Evolutionary conservation across 2,797 vertebrate species (phyloP).

Genomic region (Chromis chromis): DNA sequence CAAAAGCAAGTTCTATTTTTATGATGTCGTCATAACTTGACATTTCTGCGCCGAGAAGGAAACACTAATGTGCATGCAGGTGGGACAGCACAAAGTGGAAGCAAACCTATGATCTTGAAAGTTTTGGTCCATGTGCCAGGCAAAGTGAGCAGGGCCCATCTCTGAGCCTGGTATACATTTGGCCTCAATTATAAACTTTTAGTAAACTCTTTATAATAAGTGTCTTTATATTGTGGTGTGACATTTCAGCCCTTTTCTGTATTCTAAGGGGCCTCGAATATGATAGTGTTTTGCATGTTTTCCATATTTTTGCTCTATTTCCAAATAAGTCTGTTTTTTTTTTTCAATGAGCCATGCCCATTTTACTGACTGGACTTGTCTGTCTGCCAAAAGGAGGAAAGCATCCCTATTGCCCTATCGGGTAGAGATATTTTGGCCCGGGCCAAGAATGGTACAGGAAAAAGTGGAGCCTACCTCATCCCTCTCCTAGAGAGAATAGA

Average conservation of each 20-base stretch:
- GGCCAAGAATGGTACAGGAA: constrained; percentile 87
- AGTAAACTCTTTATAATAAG: not conserved
- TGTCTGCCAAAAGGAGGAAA: constrained; percentile 82
- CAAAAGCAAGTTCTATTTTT: not conserved
- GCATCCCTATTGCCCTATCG: constrained; percentile 86
- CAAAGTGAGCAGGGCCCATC: not conserved
- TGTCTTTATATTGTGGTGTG: not conserved
- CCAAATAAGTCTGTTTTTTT: not conserved
- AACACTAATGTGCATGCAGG: not conserved
- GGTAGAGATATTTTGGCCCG: constrained; percentile 86
- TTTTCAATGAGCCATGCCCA: not conserved
- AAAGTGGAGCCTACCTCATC: constrained; percentile 88
- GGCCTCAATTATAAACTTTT: not conserved
- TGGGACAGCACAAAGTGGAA: not conserved
- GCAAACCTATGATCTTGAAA: not conserved
- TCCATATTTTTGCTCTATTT: not conserved
- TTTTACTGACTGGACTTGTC: constrained; percentile 21
- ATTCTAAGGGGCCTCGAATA: not conserved
- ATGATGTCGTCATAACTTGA: too few relatives aligned
- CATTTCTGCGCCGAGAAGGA: too few relatives aligned
- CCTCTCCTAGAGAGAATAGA: constrained; percentile 86
- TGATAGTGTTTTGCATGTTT: not conserved
- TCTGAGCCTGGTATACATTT: not conserved
- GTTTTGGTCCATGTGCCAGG: not conserved
- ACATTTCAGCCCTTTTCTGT: not conserved